These are phyloP conservation scores for Drosophila lowei DNA, from an alignment of 1,140 invertebrate species.

Conservation along the genomic window DNA sequence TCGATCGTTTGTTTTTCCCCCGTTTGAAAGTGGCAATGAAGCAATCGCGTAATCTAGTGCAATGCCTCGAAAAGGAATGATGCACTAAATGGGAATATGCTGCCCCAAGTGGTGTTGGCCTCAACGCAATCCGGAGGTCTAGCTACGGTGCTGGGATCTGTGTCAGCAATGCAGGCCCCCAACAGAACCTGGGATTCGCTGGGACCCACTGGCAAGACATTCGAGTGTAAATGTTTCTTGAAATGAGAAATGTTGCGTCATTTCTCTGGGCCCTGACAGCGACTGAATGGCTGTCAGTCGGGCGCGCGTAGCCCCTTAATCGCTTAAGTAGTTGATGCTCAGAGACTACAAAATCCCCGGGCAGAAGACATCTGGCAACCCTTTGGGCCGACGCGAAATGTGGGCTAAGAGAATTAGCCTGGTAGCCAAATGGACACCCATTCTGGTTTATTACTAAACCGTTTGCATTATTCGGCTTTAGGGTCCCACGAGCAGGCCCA, in stretches of 20 bases:
- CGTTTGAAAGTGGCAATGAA: too few species aligned
- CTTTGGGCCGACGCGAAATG: conserved; percentile 42
- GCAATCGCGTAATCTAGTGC: too few species aligned
- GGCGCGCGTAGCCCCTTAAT: conserved; percentile 34
- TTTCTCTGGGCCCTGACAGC: conserved; percentile 47
- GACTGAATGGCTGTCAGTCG: conserved; percentile 49
- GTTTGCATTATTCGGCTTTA: conserved; percentile 53
- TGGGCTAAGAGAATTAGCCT: conserved; percentile 48
- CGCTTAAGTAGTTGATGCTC: conserved; percentile 38
- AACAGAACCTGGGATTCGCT: not conserved
- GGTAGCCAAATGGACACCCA: conserved; percentile 48
- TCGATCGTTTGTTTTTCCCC: too few species aligned
- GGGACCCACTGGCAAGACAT: conserved; percentile 14
- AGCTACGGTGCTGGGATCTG: conserved; percentile 1
- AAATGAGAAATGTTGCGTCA: conserved; percentile 37
- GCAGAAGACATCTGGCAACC: conserved; percentile 17
- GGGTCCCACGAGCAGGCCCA: not conserved
- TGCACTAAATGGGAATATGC: too few species aligned
- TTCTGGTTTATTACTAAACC: conserved; percentile 62
- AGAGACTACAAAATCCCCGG: not conserved
- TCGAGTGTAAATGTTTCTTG: conserved; percentile 17
- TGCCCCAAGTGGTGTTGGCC: too few species aligned
- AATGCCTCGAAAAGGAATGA: too few species aligned
- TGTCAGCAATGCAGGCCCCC: not conserved
- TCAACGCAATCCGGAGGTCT: too few species aligned